Evolutionary conservation across 2,888 invertebrate genomes (phyloP), one percentile per base, ranked within the genome.

Genomic region (Tachina lurida): DNA sequence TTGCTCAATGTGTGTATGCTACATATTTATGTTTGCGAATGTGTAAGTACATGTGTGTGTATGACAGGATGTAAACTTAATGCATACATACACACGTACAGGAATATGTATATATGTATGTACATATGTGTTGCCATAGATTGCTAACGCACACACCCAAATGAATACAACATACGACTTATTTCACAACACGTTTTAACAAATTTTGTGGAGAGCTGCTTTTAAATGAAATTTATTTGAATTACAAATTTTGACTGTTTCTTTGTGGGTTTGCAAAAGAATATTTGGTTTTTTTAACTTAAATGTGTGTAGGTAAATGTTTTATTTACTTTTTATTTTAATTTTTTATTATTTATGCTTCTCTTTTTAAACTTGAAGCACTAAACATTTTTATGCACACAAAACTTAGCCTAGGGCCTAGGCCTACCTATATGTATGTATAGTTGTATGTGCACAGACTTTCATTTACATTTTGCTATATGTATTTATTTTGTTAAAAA

Each of bases 81-180:
- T 65, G 62, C 45, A 62, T n/a, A 31, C 31, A 31, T 31, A 31
- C 31, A 31, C 4, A 31, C 31, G 4, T 22, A 70, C 19, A n/a
- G n/a, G n/a, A n/a, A 52, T 13, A 54, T 49, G 54, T 39, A 43
- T 43, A 13, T 67, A 62, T 8, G 17, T 17, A 73, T 49, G 47
- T 60, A 7, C 7, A 7, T 41, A 7, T 49, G 15, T 67, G 22
- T 52, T 68, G 41, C 15, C 60, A 45, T 68, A 68, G 39, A 62
- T 81, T 62, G 43, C 62, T 49, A 54, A 81, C 81, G 81, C 81
- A 81, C 81, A 81, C 81, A 81, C 81, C 81, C 81, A 75, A 75
- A 81, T 68, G 19, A 54, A 75, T 81, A 45, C 75, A 54, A 68
- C 68, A 75, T 81, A 62, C 31, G 68, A 81, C 10, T 75, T 81